phyloP scores from a whole-genome alignment of 2,888 invertebrate species.

The Caenorhabditis uteleia region DNA sequence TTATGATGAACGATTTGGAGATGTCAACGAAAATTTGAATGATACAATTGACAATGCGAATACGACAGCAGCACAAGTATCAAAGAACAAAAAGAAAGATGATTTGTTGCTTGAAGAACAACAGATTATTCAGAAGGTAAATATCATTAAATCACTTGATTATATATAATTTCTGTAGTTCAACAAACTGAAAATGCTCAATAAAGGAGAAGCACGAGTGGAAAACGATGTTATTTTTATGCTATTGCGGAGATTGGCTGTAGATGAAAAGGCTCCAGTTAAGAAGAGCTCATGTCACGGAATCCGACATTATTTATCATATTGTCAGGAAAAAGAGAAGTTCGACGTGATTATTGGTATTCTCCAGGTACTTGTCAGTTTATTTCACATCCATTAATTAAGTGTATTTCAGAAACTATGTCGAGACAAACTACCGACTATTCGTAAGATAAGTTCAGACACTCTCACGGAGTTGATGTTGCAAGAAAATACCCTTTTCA shows the following conservation, averaged over 20 bases:
- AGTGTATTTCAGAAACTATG: slow-evolving; percentile 15
- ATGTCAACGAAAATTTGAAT: slow-evolving; percentile 5
- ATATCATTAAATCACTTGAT: slow-evolving; percentile 2
- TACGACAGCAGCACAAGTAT: background rate
- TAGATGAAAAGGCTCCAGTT: slow-evolving; percentile 32
- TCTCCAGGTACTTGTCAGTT: too few species aligned
- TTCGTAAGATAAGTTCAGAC: slow-evolving; percentile 20
- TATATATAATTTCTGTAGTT: slow-evolving; percentile 9
- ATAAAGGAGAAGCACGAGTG: slow-evolving; percentile 16
- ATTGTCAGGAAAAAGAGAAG: slow-evolving; percentile 16
- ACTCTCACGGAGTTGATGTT: slow-evolving; percentile 30
- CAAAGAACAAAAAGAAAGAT: background rate
- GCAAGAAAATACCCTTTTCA: slow-evolving; percentile 5
- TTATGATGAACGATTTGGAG: slow-evolving; percentile 17
- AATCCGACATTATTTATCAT: slow-evolving; percentile 4
- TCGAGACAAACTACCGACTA: slow-evolving; percentile 18
- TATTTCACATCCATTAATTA: too few species aligned
- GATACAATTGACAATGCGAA: slow-evolving; percentile 2
- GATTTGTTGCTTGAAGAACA: slow-evolving; percentile 17
- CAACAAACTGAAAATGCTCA: slow-evolving; percentile 24
- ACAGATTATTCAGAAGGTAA: slow-evolving; percentile 1
- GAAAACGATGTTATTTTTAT: slow-evolving; percentile 25
- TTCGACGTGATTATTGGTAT: slow-evolving; percentile 7
- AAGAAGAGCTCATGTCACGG: slow-evolving; percentile 11
- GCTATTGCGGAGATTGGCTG: slow-evolving; percentile 11